Base-by-base conservation (phyloP, 2,888 invertebrate genomes). In the Pterobdella sp. region DNA sequence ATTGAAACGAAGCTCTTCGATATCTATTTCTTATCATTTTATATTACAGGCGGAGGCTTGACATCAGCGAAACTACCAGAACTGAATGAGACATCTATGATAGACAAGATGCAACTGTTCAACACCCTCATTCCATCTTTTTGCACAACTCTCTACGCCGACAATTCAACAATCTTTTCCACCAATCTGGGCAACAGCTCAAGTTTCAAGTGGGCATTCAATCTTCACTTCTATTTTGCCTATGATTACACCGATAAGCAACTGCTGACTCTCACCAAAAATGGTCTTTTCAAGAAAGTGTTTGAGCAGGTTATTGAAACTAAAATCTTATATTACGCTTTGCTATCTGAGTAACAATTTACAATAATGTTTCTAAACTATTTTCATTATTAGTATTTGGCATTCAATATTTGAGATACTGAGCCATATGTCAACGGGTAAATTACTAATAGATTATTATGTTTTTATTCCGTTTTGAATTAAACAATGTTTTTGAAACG, bases 221-320 rank as follows among this genome's bases (percentile, higher is more conserved):
- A 63, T 35, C 74, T 69, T 42, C 66, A 74, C 67, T 75, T 75
- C 68, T 75, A 74, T 49, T 56, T 75, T 1, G 64, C 74, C 37
- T 74, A 66, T 64, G 75, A 75, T 60, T 69, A 70, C 36, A 70
- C 68, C 14, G 75, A 75, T 63, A 63, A 63, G 18, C 35, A 31
- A 29, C 22, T 71, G n/a, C 26, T 63, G 29, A 34, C n/a, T 4
- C 26, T 73, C 35, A 68, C 73, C 31, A 18, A 32, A 14, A 42
- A 72, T 31, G 69, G 60, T 0, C 36, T 32, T 31, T 74, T 72
- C 63, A 36, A 68, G 35, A 72, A 49, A 56, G 37, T 42, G 0
- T 75, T 75, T 52, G 52, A 72, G 36, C 26, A 31, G 37, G 63
- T 60, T 56, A 14, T 42, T 7, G 22, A 22, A 22, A 42, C 7